A percentile compares a stretch with the other conserved stretches of the same genome.
phyloP scores from a whole-genome alignment of 2,888 invertebrate genomes.

The Chromoteleia sp. region DNA sequence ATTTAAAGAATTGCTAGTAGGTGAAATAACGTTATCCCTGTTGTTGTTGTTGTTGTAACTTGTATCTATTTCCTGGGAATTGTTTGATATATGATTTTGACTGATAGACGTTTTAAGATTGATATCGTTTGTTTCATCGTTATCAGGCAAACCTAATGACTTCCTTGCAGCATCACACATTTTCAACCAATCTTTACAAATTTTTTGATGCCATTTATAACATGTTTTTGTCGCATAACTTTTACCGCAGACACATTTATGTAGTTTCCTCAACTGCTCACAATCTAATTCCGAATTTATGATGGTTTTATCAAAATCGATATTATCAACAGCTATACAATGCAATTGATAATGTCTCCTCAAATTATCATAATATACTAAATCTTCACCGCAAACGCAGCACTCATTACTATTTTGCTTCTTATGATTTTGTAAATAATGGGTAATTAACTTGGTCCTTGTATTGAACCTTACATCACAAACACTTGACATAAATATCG shows the following conservation, averaged over 20 bases:
- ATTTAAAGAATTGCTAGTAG: no score
- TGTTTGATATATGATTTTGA: not conserved
- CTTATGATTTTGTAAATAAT: slow-evolving; percentile 46
- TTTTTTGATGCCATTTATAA: slow-evolving; percentile 54
- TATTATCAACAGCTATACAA: slow-evolving; percentile 55
- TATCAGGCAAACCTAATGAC: slow-evolving; percentile 30
- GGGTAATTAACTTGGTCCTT: slow-evolving; percentile 34
- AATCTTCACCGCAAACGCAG: slow-evolving; percentile 49
- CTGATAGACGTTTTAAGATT: not conserved
- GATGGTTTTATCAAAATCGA: slow-evolving; percentile 10
- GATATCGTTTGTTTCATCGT: not conserved
- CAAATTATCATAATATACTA: not conserved
- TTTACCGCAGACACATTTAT: slow-evolving; percentile 54
- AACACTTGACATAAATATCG: slow-evolving; percentile 56
- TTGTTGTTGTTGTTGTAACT: no score
- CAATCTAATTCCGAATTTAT: slow-evolving; percentile 30
- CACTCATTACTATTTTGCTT: slow-evolving; percentile 17
- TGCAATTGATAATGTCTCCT: slow-evolving; percentile 61
- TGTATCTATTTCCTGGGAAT: no score
- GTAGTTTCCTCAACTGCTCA: slow-evolving; percentile 14
- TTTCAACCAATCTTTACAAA: slow-evolving; percentile 49
- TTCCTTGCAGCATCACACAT: slow-evolving; percentile 40
- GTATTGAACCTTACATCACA: slow-evolving; percentile 44
- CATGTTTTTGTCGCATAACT: slow-evolving; percentile 30
- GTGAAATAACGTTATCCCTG: no score